These are phyloP conservation scores for Lycaon pictus DNA, from an alignment of 2,113 vertebrate genomes.

Conservation along the genomic window DNA sequence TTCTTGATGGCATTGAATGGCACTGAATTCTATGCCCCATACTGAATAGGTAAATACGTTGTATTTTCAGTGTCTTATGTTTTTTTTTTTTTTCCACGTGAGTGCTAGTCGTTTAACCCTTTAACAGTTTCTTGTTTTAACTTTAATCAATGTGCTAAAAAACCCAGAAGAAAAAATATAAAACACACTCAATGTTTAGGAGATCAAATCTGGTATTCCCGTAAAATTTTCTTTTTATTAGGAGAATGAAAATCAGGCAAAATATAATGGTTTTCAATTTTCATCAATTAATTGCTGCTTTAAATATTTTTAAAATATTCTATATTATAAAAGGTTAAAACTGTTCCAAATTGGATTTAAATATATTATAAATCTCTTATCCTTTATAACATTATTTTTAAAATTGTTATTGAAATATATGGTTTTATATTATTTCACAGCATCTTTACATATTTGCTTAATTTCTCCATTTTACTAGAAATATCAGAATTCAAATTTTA, in stretches of 20 bases:
- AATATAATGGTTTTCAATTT: neutral
- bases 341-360: neutral
- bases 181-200: fast-evolving
- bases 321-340: neutral
- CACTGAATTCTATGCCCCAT: neutral
- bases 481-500: neutral
- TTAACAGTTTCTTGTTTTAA: neutral
- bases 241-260: slow-evolving; percentile 17
- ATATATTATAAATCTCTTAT: neutral
- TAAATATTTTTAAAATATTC: neutral
- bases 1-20: neutral
- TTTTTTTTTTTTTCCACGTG: neutral
- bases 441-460: neutral
- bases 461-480: neutral
- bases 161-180: neutral
- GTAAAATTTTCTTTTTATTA: neutral
- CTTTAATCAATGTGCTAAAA: neutral
- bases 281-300: slow-evolving; percentile 26
- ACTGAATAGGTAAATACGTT: neutral
- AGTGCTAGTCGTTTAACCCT: neutral
- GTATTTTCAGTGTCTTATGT: neutral
- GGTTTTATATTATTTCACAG: neutral
- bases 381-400: neutral
- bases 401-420: neutral
- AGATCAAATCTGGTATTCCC: neutral